Base-by-base conservation (phyloP, 2,888 invertebrate species). In the Philereme transversata region DNA sequence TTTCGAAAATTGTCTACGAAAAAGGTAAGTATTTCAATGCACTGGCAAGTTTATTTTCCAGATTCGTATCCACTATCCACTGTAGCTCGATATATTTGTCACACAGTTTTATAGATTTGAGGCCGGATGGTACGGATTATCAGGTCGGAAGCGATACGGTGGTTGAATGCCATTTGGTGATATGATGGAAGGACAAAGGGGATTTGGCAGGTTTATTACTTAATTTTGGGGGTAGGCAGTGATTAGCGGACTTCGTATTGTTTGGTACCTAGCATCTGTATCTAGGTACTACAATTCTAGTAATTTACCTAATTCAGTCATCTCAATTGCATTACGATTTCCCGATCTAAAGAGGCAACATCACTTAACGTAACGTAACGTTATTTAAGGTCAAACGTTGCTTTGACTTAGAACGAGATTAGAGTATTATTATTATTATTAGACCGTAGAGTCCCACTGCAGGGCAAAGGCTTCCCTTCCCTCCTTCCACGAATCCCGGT, bases 141-240 rank as follows among this genome's bases (percentile, higher is more conserved):
- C 41, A 60, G 56, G 68, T 74, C 71, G 71, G 77, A 76, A 70
- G 65, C 62, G 72, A 74, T 75, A 77, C 72, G 78, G 76, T 75
- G n/a, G 59, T 72, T 66, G 65, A 71, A 69, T 72, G 72, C 75
- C 76, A 76, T 45, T 73, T 55, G 69, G 74, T 74, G 74, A 75
- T 68, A 51, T 78, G 80, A 79, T 66, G 67, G 70, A 59, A 65
- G 66, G 63, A 81, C 75, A 80, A 82, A 75, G 70, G 72, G 65
- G 44, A 51, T 34, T 58, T 64, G 73, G 66, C 70, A 65, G 62
- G 57, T 74, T 71, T 74, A 77, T 75, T 67, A 58, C 45, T 60
- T 68, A 71, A 73, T 73, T 72, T 62, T 45, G n/a, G 41, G 45
- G 51, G 46, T 51, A 51, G 11, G 34, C 10, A 52, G 48, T 50